Conservation (phyloP, 2,888 invertebrate species). For the Blastobasis adustella region DNA sequence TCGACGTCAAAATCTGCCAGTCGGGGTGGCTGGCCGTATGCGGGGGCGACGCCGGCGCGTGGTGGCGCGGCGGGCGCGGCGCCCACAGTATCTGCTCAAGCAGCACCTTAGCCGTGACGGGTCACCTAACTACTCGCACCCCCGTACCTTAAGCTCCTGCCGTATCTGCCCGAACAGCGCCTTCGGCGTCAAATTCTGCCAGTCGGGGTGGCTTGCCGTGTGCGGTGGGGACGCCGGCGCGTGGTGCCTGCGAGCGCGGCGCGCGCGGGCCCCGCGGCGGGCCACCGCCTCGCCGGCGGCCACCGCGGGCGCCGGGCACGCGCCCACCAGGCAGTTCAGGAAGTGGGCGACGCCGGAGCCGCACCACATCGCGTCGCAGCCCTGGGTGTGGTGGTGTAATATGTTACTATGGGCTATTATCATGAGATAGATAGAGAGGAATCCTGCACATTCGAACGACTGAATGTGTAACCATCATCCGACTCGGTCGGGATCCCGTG, state of each 20-base stretch:
- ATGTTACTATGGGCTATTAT: too few relatives aligned
- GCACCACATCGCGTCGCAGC: constrained; percentile 92
- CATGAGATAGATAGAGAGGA: too few relatives aligned
- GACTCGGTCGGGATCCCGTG: too few relatives aligned
- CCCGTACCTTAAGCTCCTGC: constrained; percentile 78
- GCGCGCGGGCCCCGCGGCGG: constrained; percentile 23
- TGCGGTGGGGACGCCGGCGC: constrained; percentile 25
- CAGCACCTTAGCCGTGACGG: neutral
- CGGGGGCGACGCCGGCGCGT: neutral
- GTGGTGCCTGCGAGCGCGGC: constrained; percentile 70
- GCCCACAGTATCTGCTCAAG: neutral
- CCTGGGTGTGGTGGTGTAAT: constrained; percentile 45
- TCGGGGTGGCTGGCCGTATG: neutral
- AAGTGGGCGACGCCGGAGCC: constrained; percentile 96
- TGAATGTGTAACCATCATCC: too few relatives aligned
- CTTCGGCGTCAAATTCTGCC: constrained; percentile 91
- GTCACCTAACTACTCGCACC: neutral
- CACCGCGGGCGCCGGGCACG: constrained; percentile 76
- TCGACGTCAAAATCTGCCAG: neutral
- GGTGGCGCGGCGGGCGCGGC: neutral
- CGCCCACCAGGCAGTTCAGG: constrained; percentile 94
- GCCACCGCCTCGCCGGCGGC: constrained; percentile 35
- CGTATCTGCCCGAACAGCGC: constrained; percentile 92
- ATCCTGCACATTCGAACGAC: too few relatives aligned
- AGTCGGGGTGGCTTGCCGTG: constrained; percentile 70